Evolutionary conservation across 2,797 vertebrate species (phyloP).

Genomic region (Sebastes iracundus): DNA sequence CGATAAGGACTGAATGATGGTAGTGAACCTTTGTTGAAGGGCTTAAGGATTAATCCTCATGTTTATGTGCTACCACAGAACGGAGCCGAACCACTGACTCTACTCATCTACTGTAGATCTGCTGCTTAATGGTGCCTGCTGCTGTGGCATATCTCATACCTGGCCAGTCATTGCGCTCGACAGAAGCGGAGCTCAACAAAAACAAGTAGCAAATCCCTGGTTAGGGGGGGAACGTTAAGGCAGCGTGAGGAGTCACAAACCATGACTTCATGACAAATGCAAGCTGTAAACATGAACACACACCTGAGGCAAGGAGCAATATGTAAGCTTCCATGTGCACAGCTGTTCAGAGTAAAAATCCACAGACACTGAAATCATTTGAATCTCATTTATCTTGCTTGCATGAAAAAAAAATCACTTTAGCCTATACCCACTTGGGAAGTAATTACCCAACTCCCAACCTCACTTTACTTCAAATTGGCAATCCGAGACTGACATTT

Average conservation of each 20-base stretch:
- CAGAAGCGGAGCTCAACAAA: neutral
- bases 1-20: slow-evolving; percentile 57
- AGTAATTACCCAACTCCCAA: slow-evolving; percentile 18
- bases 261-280: slow-evolving; percentile 15
- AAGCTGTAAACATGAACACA: slow-evolving; percentile 6
- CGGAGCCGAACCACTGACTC: slow-evolving; percentile 26
- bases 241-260: neutral
- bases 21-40: slow-evolving; percentile 53
- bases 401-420: neutral
- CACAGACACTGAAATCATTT: neutral
- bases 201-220: slow-evolving; percentile 4
- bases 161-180: slow-evolving; percentile 9
- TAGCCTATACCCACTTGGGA: slow-evolving; percentile 9
- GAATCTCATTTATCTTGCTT: slow-evolving; percentile 15
- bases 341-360: neutral
- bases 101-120: slow-evolving; percentile 41
- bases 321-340: neutral
- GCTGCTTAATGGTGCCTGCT: slow-evolving; percentile 51
- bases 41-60: slow-evolving; percentile 71
- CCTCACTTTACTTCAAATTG: slow-evolving; percentile 8
- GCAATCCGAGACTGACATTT: neutral
- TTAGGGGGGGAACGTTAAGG: neutral
- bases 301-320: slow-evolving; percentile 8
- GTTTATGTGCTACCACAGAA: slow-evolving; percentile 50
- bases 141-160: slow-evolving; percentile 12